Base-by-base conservation (phyloP, 1,140 invertebrate genomes). In the Mamestra configurata region DNA sequence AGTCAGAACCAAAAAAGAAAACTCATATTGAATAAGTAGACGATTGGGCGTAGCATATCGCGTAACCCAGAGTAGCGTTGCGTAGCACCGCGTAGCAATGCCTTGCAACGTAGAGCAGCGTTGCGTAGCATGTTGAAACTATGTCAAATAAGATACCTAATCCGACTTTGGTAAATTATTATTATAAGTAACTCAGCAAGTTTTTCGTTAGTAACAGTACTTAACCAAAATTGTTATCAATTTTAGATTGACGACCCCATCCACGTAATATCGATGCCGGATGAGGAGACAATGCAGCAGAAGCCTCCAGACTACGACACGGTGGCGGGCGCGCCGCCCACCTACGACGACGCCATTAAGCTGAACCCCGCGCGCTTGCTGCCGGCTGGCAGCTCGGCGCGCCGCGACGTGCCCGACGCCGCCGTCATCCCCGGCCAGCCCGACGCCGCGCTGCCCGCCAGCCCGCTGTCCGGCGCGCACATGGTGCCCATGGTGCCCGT, bases 301-400 rank as follows among this genome's bases (percentile, higher is more conserved):
- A 97, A 97, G 87, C 97, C 97, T 24, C 97, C 97, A 24, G 97
- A 97, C 86, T 97, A 97, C 89, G 97, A 97, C 82, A 95, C 96
- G 0, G 96, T 97, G 31, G 96, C 96, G 2, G 96, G 96, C 18
- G 95, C 96, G 53, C 97, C 97, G 49, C 97, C 97, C 0, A 97
- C 96, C 31, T 97, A 97, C 87, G 97, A 97, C 80, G 97, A 97
- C 83, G 97, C 97, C 13, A 97, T 97, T 84, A 97, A 97, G 88
- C 90, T 97, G 73, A 96, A 96, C 92, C 97, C 97, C 37, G 94
- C 95, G 53, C 84, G 93, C 1, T 81, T 95, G 68, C 86, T 95
- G 55, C 89, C 90, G 1, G 88, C 93, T 22, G 89, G 82, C 6
- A 91, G 90, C 89, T 90, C 89, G 80, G 82, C 88, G 31, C 89